These are phyloP conservation scores for Hippoglossus stenolepis DNA, from an alignment of 2,113 vertebrate genomes.

Conservation along the genomic window DNA sequence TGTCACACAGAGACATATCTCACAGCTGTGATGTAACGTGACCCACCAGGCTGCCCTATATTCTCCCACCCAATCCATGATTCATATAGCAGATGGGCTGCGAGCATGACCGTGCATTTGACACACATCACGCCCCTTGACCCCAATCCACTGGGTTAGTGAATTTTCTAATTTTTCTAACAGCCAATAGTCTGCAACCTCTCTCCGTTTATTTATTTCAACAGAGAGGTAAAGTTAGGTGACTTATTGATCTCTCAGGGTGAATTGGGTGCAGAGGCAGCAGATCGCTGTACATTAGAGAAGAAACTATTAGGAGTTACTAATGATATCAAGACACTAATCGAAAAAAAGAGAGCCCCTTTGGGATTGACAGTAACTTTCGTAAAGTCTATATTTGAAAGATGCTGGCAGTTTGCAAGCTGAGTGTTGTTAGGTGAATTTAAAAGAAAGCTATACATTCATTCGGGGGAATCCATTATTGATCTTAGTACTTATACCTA, in stretches of 20 bases:
- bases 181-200: neutral
- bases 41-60: constrained; percentile 33
- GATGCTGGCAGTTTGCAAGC: neutral
- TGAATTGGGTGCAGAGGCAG: neutral
- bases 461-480: neutral
- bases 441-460: neutral
- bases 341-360: neutral
- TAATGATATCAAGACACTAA: neutral
- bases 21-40: constrained; percentile 35
- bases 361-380: neutral
- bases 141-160: constrained; percentile 18
- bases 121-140: constrained; percentile 35
- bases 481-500: neutral
- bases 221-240: constrained; percentile 1
- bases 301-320: neutral
- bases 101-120: constrained; percentile 8
- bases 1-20: constrained; percentile 28
- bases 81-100: constrained; percentile 46
- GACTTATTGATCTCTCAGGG: constrained; percentile 25
- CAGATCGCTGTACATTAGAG: neutral
- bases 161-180: constrained; percentile 11
- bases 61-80: constrained; percentile 34
- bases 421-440: neutral
- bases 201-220: constrained; percentile 4
- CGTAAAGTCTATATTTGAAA: no score